These are phyloP conservation scores for Cetonia aurata DNA, from an alignment of 2,888 invertebrate genomes.

Conservation along the genomic window DNA sequence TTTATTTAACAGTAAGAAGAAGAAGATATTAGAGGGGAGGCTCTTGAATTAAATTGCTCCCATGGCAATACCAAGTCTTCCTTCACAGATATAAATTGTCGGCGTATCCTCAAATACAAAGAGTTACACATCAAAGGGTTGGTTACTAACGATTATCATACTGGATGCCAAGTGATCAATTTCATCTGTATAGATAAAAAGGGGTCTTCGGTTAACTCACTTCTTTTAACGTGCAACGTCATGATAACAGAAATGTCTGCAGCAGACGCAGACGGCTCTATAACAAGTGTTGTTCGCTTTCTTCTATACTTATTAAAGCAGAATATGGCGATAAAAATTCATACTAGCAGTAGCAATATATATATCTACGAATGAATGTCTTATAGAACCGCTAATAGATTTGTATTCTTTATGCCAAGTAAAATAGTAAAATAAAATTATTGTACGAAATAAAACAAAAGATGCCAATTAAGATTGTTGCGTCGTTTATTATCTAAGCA, in stretches of 20 bases:
- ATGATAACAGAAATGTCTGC: constrained; percentile 1
- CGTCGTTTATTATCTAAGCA: not conserved
- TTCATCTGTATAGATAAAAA: constrained; percentile 40
- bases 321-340: too few relatives aligned
- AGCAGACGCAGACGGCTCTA: not conserved
- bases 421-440: too few relatives aligned
- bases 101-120: constrained; percentile 40
- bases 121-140: constrained; percentile 47
- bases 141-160: constrained; percentile 52
- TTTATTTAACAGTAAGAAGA: too few relatives aligned
- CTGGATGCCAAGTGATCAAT: constrained; percentile 50
- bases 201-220: constrained; percentile 1
- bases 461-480: too few relatives aligned
- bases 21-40: not conserved
- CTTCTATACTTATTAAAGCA: too few relatives aligned
- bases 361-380: too few relatives aligned
- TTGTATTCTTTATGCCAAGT: too few relatives aligned
- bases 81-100: constrained; percentile 21
- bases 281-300: too few relatives aligned
- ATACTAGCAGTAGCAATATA: too few relatives aligned
- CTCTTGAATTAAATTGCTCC: constrained; percentile 7
- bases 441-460: too few relatives aligned
- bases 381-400: too few relatives aligned
- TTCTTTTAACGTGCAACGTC: constrained; percentile 3
- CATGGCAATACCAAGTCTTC: constrained; percentile 1